phyloP scores from a whole-genome alignment of 2,888 invertebrate genomes.

The Anticlea derivata region DNA sequence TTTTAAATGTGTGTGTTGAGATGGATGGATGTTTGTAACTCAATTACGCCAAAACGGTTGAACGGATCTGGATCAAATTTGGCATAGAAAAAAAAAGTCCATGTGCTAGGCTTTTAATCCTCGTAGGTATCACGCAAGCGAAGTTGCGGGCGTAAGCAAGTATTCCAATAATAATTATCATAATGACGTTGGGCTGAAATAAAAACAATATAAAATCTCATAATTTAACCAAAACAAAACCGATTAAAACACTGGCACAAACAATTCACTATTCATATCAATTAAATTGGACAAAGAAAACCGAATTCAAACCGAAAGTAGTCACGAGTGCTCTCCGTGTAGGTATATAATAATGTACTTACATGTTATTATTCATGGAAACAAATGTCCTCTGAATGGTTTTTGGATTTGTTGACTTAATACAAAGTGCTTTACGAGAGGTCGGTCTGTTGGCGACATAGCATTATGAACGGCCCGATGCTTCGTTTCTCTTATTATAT shows the following conservation, averaged over 20 bases:
- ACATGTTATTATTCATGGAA: slow-evolving; percentile 79
- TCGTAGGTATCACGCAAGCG: too few relatives aligned
- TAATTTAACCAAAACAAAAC: slow-evolving; percentile 3
- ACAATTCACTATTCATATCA: slow-evolving; percentile 20
- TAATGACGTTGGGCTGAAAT: too few relatives aligned
- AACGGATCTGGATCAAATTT: too few relatives aligned
- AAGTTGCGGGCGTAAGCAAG: too few relatives aligned
- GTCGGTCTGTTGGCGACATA: slow-evolving; percentile 66
- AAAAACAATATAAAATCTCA: too few relatives aligned
- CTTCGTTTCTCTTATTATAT: slow-evolving; percentile 68
- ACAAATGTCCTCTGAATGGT: slow-evolving; percentile 78
- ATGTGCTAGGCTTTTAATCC: too few relatives aligned
- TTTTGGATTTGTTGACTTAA: slow-evolving; percentile 80
- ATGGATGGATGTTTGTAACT: too few relatives aligned
- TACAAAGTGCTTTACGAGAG: slow-evolving; percentile 75
- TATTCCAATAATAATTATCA: too few relatives aligned
- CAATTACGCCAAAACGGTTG: too few relatives aligned
- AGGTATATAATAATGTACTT: slow-evolving; percentile 70
- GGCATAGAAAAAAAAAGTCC: too few relatives aligned
- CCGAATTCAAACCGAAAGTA: slow-evolving; percentile 25
- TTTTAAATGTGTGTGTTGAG: too few relatives aligned
- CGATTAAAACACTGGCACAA: background rate
- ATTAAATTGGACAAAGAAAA: slow-evolving; percentile 34
- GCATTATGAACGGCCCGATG: slow-evolving; percentile 65
- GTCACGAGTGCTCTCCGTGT: slow-evolving; percentile 39